A percentile compares a stretch with the other conserved stretches of the same genome.
Evolutionary conservation across 1,140 invertebrate species (phyloP).

Genomic region (Luehdorfia chinensis): DNA sequence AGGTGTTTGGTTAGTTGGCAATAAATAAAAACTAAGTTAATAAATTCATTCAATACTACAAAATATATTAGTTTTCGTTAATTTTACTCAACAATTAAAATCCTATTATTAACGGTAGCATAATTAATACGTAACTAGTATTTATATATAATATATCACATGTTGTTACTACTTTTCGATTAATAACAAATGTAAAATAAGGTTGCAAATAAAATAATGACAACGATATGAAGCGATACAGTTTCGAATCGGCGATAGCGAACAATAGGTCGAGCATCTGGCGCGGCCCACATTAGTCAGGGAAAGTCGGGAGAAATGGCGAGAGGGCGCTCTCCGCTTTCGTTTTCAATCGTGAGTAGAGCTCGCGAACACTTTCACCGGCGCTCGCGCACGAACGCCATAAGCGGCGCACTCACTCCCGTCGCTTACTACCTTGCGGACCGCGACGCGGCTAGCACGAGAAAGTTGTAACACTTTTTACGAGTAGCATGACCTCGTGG

Average conservation of each 20-base stretch:
- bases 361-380: slow-evolving; percentile 73
- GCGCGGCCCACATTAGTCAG: slow-evolving; percentile 63
- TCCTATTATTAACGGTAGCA: no score
- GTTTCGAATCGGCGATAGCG: slow-evolving; percentile 25
- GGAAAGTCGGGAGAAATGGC: slow-evolving; percentile 76
- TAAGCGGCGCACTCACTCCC: slow-evolving; percentile 54
- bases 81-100: no score
- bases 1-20: no score
- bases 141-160: no score
- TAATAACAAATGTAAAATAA: no score
- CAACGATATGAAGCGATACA: no score
- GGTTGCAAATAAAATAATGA: no score
- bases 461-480: slow-evolving; percentile 78
- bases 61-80: no score
- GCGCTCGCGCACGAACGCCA: slow-evolving; percentile 49
- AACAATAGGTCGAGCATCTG: slow-evolving; percentile 68
- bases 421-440: slow-evolving; percentile 64
- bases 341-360: slow-evolving; percentile 69
- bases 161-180: no score
- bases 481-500: slow-evolving; percentile 68
- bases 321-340: slow-evolving; percentile 73
- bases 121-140: no score
- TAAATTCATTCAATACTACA: no score
- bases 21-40: no score
- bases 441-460: slow-evolving; percentile 55